These are phyloP conservation scores for Hylyphantes graminicola DNA, from an alignment of 1,140 invertebrate genomes.

Conservation along the genomic window DNA sequence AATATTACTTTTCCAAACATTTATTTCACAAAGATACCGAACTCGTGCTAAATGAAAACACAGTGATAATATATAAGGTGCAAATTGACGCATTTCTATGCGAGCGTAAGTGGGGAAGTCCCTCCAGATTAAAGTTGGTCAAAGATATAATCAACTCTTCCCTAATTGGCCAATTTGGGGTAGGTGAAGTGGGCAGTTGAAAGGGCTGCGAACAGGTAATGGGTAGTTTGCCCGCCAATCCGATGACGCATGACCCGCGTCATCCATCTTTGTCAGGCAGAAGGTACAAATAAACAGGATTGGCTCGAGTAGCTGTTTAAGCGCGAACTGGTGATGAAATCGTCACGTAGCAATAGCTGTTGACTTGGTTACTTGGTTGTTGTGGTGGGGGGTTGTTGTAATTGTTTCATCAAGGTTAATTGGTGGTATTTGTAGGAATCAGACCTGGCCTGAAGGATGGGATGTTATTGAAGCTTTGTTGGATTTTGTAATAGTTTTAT, in stretches of 20 bases:
- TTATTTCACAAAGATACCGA: too few species aligned
- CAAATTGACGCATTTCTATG: constrained; percentile 35
- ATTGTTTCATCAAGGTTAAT: too few species aligned
- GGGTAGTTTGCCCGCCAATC: constrained; percentile 39
- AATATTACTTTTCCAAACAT: too few species aligned
- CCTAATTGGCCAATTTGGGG: constrained; percentile 49
- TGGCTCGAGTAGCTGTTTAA: neutral
- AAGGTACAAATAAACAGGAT: constrained; percentile 26
- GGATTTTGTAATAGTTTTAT: too few species aligned
- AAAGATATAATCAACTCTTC: constrained; percentile 55
- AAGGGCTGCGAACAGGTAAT: constrained; percentile 35
- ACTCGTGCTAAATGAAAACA: too few species aligned
- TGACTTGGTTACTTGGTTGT: neutral
- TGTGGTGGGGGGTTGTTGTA: too few species aligned
- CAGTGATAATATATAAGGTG: neutral
- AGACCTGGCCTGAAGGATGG: too few species aligned
- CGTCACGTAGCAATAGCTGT: neutral
- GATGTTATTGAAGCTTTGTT: too few species aligned
- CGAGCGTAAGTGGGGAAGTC: constrained; percentile 23
- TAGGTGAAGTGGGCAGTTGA: constrained; percentile 32
- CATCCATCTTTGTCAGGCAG: constrained; percentile 48
- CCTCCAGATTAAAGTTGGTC: constrained; percentile 38
- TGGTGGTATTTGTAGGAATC: too few species aligned
- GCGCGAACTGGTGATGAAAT: neutral
- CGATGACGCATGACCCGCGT: constrained; percentile 41